Evolutionary conservation across 1,140 invertebrate genomes (phyloP), one percentile per base, ranked within the genome.

Genomic region (Asobara japonica): DNA sequence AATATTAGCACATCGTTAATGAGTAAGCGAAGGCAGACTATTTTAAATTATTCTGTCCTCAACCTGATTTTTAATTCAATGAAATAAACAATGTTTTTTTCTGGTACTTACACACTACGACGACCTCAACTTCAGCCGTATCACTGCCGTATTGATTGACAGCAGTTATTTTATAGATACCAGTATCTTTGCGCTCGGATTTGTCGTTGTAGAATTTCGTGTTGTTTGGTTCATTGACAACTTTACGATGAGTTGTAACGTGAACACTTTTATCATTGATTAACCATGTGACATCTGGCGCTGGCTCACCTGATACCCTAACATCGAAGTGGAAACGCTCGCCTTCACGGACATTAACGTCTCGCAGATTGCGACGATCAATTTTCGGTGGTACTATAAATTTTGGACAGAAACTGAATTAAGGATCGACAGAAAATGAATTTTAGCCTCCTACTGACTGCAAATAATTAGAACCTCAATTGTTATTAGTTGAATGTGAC

Each of bases 51-150:
- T 20, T 25, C 11, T 70, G 64, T 41, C 69, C 69, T 71, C 45
- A 67, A 33, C 66, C 72, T 33, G 11, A 27, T 71, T 71, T 13
- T 16, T 18, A 13, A 16, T 45, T 31, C 20, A 45, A 60, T 56
- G 48, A 51, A 41, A 30, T 51, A 13, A 56, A 69, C 13, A 8
- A 51, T 27, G 0, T 16, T 16, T 0, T 4, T 65, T 18, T n/a
- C 18, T 38, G 10, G 69, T 77, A 89, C 92, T 92, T 89, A 95
- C 95, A 95, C 76, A 97, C 91, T 74, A 98, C 94, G 79, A 91
- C 95, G 61, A 98, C 93, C 87, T 97, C 95, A 29, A 98, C 90
- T 84, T 97, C 95, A n/a, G 94, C 95, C 41, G 92, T 92, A 83
- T 97, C 96, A 72, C 92, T 91, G 27, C 97, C 97, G 81, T 93